Evolutionary conservation across 2,888 invertebrate genomes (phyloP), one percentile per base, ranked within the genome.

Genomic region (Saturnia japonica): DNA sequence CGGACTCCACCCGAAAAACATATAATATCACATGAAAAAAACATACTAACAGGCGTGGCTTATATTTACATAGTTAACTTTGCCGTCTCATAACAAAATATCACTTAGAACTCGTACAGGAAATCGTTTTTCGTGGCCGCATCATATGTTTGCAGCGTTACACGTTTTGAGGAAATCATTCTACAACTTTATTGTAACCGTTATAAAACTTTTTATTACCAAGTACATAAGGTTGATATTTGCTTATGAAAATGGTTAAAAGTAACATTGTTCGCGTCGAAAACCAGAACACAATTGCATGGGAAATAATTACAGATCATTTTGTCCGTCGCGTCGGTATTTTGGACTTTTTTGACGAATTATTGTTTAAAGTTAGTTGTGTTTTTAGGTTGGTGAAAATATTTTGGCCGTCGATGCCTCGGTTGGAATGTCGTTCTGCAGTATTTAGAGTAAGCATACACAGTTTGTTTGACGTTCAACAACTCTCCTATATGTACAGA

Each of bases 241-340:
- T 19, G 64, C 40, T 19, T 11, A 14, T 14, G 28, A 6, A 28
- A 60, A 28, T 22, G n/a, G 19, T 64, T 1, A 9, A 2, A 64
- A 64, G 40, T 40, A n/a, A 40, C 11, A 8, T 16, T 7, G 16
- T 19, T 16, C 8, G 40, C 40, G 40, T 40, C 64, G 40, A 19
- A 28, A 64, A 64, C 64, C 40, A 64, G 40, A 64, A 64, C 54
- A 70, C 66, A 66, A 70, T 70, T 67, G 70, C 70, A 70, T 67
- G 42, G 79, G 76, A 77, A 79, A 82, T 85, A 85, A 85, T 86
- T 85, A 85, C 82, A 76, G 76, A 79, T 79, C 81, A 85, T 86
- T 86, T 86, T 80, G 83, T 80, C 78, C 74, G 72, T 78, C 78
- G 19, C 77, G 73, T 76, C 72, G 84, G 85, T 80, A 84, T 86